phyloP scores from a whole-genome alignment of 1,140 invertebrate genomes.

The Aricia agestis region DNA sequence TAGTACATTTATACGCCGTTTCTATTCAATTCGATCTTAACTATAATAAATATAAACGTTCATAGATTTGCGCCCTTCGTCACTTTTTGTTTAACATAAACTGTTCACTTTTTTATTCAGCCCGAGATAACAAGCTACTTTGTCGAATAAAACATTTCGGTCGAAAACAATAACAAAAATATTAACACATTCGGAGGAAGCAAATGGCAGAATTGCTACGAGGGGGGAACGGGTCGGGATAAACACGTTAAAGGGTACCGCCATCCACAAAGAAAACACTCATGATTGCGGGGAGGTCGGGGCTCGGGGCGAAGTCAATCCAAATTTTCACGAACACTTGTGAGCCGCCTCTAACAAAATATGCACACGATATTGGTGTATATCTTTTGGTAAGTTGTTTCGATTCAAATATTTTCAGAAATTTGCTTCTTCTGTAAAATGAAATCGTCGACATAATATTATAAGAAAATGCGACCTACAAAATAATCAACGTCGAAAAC shows the following conservation, averaged over 20 bases:
- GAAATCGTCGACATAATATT: neutral
- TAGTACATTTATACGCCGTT: too few relatives aligned
- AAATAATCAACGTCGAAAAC: neutral
- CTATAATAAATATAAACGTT: too few relatives aligned
- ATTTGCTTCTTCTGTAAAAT: neutral
- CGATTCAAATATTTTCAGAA: neutral
- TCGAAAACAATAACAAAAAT: conserved; percentile 20
- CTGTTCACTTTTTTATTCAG: neutral
- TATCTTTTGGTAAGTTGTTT: neutral
- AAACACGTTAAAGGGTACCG: conserved; percentile 66
- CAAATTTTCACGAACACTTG: conserved; percentile 49
- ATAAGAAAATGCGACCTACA: neutral
- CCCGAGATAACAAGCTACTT: neutral
- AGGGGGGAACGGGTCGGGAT: conserved; percentile 60
- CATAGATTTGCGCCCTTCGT: neutral
- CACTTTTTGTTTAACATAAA: neutral
- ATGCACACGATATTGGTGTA: neutral
- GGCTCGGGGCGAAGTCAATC: conserved; percentile 46
- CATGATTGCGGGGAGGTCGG: conserved; percentile 47
- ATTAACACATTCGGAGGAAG: conserved; percentile 24
- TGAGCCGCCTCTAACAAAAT: neutral
- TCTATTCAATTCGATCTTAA: too few relatives aligned
- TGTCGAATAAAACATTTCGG: neutral
- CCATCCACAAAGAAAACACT: conserved; percentile 72
- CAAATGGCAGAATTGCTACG: conserved; percentile 33